Base-by-base conservation (phyloP, 2,797 vertebrate species). In the Sebastes flavidus region DNA sequence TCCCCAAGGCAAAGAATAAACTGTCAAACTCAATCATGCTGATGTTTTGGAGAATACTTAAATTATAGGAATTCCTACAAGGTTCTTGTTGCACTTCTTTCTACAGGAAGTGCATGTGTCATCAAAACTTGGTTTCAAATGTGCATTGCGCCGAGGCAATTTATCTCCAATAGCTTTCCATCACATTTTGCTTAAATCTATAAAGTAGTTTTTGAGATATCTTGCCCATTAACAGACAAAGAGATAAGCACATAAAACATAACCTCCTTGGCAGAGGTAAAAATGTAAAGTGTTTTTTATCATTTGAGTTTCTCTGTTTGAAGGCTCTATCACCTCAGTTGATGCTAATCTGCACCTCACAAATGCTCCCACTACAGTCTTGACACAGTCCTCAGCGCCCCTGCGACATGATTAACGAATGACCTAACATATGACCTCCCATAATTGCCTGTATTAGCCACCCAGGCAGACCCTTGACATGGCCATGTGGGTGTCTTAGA, bases 381-480 rank as follows among this genome's bases (percentile, higher is more conserved):
- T 67, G 60, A 80, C 55, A 75, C 12, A 3, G 9, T 56, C 75
- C 56, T 63, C 65, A 63, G 66, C 11, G 13, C 32, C 52, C 16
- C 70, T 18, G 72, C n/a, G 16, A 67, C 80, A 69, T 78, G 82
- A 88, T 87, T 73, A 88, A 71, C 52, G 0, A 61, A 65, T 72
- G 72, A 88, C 82, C 87, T 65, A 59, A 78, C 85, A 77, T n/a
- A 46, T 56, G 75, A 78, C 87, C 85, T 78, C 30, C 27, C 25
- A 72, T 90, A 75, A 89, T 88, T 74, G 72, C 52, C 73, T 55
- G 65, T 61, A 87, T 85, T 55, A 84, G 78, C 75, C 38, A 65
- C 79, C 70, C 59, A 63, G 66, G 32, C 27, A 59, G 56, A 80
- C 66, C 77, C 38, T 36, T 75, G 80, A 81, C 81, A 80, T 12